phyloP scores from a whole-genome alignment of 2,797 vertebrate species.

The Borostomias antarcticus region DNA sequence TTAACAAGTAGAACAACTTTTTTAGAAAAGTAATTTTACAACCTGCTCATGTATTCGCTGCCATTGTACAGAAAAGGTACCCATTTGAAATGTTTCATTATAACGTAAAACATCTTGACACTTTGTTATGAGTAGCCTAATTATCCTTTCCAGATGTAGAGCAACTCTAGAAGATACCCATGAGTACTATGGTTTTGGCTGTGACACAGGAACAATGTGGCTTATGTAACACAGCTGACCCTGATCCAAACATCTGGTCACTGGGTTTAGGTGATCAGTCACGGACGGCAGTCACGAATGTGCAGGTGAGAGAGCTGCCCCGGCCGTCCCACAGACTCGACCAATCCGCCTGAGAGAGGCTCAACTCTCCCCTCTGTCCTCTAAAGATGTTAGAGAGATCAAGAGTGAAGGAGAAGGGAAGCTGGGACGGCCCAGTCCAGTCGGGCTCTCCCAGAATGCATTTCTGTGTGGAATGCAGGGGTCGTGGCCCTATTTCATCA shows the following conservation, averaged over 20 bases:
- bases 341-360: neutral
- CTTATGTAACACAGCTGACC: neutral
- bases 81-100: neutral
- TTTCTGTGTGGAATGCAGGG: constrained; percentile 5
- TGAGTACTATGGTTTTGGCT: neutral
- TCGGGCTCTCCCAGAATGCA: constrained; percentile 13
- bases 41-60: neutral
- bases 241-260: constrained; percentile 2
- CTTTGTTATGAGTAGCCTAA: neutral
- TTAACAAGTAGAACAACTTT: no score
- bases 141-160: constrained; percentile 3
- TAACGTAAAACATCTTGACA: neutral
- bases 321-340: neutral
- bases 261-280: constrained; percentile 1
- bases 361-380: neutral
- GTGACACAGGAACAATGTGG: neutral
- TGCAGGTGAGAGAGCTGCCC: constrained; percentile 2
- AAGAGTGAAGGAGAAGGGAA: neutral
- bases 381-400: neutral
- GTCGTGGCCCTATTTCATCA: constrained; percentile 12
- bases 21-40: neutral
- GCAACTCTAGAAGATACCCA: neutral
- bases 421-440: neutral
- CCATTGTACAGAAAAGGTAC: neutral
- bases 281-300: neutral